A percentile compares a stretch with the other conserved stretches of the same genome.
phyloP scores from a whole-genome alignment of 2,888 invertebrate genomes.

The Anticlea derivata region DNA sequence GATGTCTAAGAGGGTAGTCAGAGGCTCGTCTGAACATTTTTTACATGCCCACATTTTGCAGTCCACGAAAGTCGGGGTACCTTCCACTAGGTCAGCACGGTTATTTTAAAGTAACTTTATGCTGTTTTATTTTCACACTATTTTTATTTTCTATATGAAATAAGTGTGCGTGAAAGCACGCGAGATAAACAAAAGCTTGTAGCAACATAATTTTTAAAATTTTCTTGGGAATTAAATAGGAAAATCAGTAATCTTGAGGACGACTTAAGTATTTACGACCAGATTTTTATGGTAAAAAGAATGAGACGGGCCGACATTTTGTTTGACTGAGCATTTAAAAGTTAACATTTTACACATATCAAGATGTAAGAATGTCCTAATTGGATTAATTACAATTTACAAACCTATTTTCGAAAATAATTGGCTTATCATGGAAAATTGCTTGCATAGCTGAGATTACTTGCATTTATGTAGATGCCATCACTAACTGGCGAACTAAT shows the following conservation, averaged over 20 bases:
- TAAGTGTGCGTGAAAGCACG: no score
- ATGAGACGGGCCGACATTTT: constrained; percentile 15
- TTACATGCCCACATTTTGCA: no score
- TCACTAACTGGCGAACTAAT: no score
- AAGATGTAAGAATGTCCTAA: constrained; percentile 14
- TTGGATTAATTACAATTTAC: constrained; percentile 5
- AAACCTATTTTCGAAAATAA: neutral
- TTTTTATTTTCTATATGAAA: no score
- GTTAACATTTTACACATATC: constrained; percentile 6
- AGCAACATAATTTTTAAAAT: no score
- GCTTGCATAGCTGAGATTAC: constrained; percentile 8
- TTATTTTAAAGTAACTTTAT: no score
- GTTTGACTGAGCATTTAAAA: constrained; percentile 5
- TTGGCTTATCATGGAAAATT: constrained; percentile 6
- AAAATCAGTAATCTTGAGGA: neutral
- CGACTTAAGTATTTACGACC: neutral
- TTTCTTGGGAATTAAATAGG: neutral
- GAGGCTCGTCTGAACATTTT: no score
- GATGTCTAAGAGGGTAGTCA: no score
- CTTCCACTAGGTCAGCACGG: no score
- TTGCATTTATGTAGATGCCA: constrained; percentile 1
- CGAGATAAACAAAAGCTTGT: no score
- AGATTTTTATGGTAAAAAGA: neutral
- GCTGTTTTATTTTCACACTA: no score
- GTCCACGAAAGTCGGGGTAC: no score